Conservation (phyloP, 2,113 vertebrate species). For the Azemiops feae region DNA sequence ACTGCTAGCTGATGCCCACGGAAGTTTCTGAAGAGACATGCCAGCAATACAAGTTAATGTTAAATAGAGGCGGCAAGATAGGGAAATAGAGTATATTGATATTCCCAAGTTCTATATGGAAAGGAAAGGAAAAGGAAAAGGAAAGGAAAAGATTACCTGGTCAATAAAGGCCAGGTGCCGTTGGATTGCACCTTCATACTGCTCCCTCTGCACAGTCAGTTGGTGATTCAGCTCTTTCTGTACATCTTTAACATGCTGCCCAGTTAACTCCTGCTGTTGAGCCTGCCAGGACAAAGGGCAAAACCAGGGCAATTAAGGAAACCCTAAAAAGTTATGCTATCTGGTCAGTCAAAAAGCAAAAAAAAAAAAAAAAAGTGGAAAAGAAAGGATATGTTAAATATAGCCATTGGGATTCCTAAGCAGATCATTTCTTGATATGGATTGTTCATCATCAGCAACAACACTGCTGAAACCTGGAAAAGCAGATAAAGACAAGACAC, state of each 20-base stretch:
- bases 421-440: background rate
- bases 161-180: conserved; percentile 92
- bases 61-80: background rate
- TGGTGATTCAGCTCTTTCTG: conserved; percentile 83
- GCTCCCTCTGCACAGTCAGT: conserved; percentile 84
- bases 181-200: conserved; percentile 90
- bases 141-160: conserved; percentile 73
- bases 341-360: background rate
- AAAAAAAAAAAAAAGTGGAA: background rate
- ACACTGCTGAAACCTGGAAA: background rate
- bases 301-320: background rate
- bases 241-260: conserved; percentile 79
- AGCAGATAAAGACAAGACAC: background rate
- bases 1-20: background rate
- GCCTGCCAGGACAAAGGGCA: conserved; percentile 62
- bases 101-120: background rate
- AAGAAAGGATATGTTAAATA: background rate
- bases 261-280: conserved; percentile 87
- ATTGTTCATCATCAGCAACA: background rate
- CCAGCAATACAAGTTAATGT: background rate
- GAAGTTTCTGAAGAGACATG: background rate
- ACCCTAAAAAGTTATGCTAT: background rate
- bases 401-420: background rate
- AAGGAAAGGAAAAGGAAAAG: background rate
- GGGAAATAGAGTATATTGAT: background rate